A percentile compares a stretch with the other conserved stretches of the same genome.
Conservation (phyloP, 2,797 vertebrate genomes). For the Picus viridis region DNA sequence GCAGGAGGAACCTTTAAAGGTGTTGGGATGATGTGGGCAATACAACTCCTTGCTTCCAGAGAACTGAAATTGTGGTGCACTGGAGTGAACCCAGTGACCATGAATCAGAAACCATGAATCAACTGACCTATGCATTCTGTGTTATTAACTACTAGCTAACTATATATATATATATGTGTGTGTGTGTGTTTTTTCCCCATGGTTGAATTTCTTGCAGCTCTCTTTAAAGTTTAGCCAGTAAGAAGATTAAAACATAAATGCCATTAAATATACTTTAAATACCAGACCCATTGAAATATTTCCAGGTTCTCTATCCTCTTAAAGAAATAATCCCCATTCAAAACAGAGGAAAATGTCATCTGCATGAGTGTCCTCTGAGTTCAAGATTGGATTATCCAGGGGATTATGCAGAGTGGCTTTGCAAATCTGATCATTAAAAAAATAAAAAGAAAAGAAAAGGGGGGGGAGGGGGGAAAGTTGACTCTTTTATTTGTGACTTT, state of each 20-base stretch:
- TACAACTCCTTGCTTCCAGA: neutral
- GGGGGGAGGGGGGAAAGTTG: neutral
- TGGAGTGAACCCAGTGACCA: neutral
- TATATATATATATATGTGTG: neutral
- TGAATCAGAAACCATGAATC: neutral
- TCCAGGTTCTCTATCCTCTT: conserved; percentile 81
- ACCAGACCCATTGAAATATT: conserved; percentile 78
- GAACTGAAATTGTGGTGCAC: neutral
- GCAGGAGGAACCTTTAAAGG: neutral
- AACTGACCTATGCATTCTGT: conserved; percentile 33
- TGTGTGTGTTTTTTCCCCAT: conserved; percentile 75
- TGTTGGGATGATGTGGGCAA: neutral
- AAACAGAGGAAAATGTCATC: conserved; percentile 80
- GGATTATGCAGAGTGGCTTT: conserved; percentile 76
- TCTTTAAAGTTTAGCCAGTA: conserved; percentile 78
- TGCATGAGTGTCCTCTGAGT: conserved; percentile 72
- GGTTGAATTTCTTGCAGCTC: conserved; percentile 67
- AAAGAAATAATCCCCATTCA: conserved; percentile 80
- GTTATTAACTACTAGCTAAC: conserved; percentile 56
- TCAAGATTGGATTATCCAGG: conserved; percentile 79
- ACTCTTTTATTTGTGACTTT: conserved; percentile 70
- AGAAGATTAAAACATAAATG: conserved; percentile 84
- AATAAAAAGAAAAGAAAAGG: neutral
- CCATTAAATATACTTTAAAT: conserved; percentile 82
- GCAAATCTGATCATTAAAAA: conserved; percentile 76